Evolutionary conservation across 2,888 invertebrate genomes (phyloP).

Genomic region (Xestia ashworthii): DNA sequence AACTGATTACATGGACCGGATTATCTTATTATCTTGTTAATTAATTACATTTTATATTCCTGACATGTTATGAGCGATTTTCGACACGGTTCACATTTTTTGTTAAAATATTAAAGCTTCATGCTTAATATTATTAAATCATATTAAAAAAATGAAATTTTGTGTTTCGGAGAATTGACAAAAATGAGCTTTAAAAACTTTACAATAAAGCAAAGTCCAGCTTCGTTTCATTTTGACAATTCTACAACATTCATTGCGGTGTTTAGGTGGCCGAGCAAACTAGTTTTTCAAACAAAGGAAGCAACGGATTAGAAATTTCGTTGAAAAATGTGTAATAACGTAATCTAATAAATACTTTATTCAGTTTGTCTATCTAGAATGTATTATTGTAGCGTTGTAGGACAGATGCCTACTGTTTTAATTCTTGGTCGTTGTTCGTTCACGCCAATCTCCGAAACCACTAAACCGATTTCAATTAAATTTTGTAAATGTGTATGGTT

Average conservation of each 20-base stretch:
- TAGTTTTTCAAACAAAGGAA: neutral
- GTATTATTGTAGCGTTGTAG: neutral
- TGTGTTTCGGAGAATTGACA: neutral
- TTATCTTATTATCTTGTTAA: constrained; percentile 1
- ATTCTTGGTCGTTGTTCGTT: neutral
- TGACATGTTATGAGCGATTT: constrained; percentile 2
- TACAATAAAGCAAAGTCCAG: neutral
- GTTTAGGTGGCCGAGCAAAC: neutral
- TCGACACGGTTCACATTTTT: constrained; percentile 3
- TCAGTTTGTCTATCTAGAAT: neutral
- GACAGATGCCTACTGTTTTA: neutral
- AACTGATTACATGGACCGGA: constrained; percentile 13
- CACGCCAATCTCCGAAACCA: neutral
- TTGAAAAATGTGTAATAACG: neutral
- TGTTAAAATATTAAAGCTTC: constrained; percentile 5
- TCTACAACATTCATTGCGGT: neutral
- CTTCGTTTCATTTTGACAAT: neutral
- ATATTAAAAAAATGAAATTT: neutral
- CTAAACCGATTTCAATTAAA: neutral
- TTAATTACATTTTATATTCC: constrained; percentile 19
- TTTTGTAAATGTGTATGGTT: neutral
- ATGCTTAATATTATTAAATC: neutral
- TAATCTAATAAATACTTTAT: neutral
- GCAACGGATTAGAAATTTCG: neutral
- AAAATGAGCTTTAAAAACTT: neutral